phyloP scores from a whole-genome alignment of 2,888 invertebrate genomes.

The Zele albiditarsus region DNA sequence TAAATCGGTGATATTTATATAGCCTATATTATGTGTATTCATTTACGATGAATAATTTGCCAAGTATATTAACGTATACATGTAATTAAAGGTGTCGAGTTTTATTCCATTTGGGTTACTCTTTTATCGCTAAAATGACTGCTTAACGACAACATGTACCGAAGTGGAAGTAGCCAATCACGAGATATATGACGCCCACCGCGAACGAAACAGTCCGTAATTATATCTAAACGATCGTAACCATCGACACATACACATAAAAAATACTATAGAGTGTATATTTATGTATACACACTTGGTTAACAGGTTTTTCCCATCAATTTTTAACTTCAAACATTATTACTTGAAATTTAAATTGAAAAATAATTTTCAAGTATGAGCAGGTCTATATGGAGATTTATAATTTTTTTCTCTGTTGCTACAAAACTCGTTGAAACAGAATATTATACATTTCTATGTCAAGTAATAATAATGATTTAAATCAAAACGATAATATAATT shows the following conservation, averaged over 20 bases:
- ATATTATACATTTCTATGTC: too few species aligned
- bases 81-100: slow-evolving; percentile 23
- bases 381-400: too few species aligned
- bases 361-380: too few species aligned
- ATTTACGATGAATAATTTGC: slow-evolving; percentile 16
- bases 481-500: too few species aligned
- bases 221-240: slow-evolving; percentile 62
- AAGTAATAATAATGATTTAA: too few species aligned
- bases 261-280: slow-evolving; percentile 3
- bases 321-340: slow-evolving; percentile 12
- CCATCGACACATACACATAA: slow-evolving; percentile 46
- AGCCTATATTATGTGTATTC: not conserved
- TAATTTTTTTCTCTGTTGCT: too few species aligned
- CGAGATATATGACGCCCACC: slow-evolving; percentile 51
- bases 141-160: slow-evolving; percentile 25
- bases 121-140: slow-evolving; percentile 16
- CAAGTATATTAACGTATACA: slow-evolving; percentile 12
- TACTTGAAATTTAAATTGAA: not conserved
- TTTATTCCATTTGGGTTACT: not conserved
- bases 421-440: too few species aligned
- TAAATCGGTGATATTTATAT: not conserved
- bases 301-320: slow-evolving; percentile 13
- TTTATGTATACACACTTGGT: not conserved
- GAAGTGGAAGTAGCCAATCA: slow-evolving; percentile 61
- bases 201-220: slow-evolving; percentile 54